These are phyloP conservation scores for Podotricha telesiphe DNA, from an alignment of 2,888 invertebrate genomes.

Conservation along the genomic window DNA sequence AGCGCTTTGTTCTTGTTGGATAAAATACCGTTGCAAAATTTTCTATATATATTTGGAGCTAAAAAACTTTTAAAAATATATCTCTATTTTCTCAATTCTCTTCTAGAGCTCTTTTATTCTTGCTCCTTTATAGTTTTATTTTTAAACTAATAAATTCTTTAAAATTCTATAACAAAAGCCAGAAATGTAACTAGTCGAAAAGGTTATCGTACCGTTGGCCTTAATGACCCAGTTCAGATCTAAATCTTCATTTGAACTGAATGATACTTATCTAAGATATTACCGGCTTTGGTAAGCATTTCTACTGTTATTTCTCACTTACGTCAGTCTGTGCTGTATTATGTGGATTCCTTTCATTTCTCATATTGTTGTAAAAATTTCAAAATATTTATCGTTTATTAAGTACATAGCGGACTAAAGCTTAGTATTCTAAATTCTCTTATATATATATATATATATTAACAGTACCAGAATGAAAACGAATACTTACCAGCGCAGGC, in stretches of 20 bases:
- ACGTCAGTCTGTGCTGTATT: conserved; percentile 19
- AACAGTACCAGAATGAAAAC: too few relatives aligned
- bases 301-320: conserved; percentile 25
- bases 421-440: too few relatives aligned
- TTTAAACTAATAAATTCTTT: too few relatives aligned
- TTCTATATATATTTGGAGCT: too few relatives aligned
- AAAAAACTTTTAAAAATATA: too few relatives aligned
- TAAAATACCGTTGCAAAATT: too few relatives aligned
- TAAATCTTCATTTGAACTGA: conserved; percentile 26
- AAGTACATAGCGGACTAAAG: not conserved
- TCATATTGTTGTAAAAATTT: not conserved
- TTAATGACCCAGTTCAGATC: conserved; percentile 34
- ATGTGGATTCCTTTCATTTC: conserved; percentile 16
- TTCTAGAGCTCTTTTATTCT: too few relatives aligned
- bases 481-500: too few relatives aligned
- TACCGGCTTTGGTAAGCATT: conserved; percentile 18
- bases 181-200: not conserved
- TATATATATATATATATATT: too few relatives aligned
- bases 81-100: too few relatives aligned
- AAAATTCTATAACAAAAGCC: not conserved
- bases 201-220: conserved; percentile 7
- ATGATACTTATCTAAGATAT: conserved; percentile 22
- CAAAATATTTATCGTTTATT: not conserved
- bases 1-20: too few relatives aligned
- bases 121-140: too few relatives aligned